Conservation (phyloP, 2,113 vertebrate genomes). For the Tragulus kanchil region DNA sequence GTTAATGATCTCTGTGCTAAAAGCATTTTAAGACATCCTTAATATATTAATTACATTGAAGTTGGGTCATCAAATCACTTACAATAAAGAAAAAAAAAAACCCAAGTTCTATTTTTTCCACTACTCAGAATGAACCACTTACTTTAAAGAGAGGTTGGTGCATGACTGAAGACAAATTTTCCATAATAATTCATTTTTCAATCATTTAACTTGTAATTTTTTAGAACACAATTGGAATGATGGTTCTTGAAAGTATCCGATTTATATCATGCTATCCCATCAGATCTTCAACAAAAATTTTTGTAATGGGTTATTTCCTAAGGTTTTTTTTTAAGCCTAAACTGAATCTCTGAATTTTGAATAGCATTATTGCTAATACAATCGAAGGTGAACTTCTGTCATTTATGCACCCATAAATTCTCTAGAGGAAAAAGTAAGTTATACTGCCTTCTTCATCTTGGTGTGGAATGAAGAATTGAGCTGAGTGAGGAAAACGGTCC, state of each 20-base stretch:
- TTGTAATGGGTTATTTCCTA: background rate
- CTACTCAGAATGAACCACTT: background rate
- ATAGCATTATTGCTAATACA: background rate
- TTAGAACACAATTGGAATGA: background rate
- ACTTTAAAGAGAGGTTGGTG: background rate
- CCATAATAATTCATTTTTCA: conserved; percentile 10
- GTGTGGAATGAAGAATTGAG: background rate
- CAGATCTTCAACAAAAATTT: background rate
- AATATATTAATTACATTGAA: background rate
- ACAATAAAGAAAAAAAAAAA: conserved; percentile 8
- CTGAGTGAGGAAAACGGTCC: background rate
- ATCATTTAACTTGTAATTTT: background rate
- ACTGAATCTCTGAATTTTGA: conserved; percentile 22
- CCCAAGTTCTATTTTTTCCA: background rate
- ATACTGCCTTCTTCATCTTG: background rate
- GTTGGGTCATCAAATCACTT: background rate
- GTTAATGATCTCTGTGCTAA: background rate
- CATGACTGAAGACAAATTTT: background rate
- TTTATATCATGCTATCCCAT: background rate
- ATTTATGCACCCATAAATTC: background rate
- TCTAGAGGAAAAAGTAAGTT: background rate
- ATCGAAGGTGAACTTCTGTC: background rate
- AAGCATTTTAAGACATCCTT: background rate
- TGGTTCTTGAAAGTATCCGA: background rate
- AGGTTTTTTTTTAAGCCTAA: background rate